Conservation (phyloP, 1,140 invertebrate genomes). For the Aphaenogaster ashmeadi region DNA sequence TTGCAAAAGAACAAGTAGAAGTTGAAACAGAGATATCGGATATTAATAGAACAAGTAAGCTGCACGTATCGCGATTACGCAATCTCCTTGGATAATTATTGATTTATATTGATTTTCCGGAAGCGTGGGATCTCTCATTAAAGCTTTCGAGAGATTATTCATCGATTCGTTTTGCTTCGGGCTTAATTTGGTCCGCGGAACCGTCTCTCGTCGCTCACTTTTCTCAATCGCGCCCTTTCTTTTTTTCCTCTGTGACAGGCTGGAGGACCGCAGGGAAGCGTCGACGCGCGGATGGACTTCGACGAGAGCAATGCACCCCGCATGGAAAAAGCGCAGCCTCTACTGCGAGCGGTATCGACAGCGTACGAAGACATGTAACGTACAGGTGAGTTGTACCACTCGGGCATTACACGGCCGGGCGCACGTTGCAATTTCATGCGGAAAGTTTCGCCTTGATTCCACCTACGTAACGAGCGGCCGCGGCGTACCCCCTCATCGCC, state of each 20-base stretch:
- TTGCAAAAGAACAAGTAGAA: neutral
- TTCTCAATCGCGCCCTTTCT: conserved; percentile 49
- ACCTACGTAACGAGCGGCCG: conserved; percentile 66
- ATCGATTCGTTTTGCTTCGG: neutral
- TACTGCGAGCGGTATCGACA: conserved; percentile 75
- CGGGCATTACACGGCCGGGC: conserved; percentile 42
- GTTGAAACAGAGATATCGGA: neutral
- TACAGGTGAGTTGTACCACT: conserved; percentile 78
- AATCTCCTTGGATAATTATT: neutral
- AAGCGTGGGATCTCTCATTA: neutral
- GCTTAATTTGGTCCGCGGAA: conserved; percentile 3
- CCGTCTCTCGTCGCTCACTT: conserved; percentile 38
- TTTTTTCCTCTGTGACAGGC: conserved; percentile 69
- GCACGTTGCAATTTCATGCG: conserved; percentile 61
- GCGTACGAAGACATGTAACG: conserved; percentile 78
- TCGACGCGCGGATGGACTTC: conserved; percentile 64
- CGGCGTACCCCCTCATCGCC: conserved; percentile 59
- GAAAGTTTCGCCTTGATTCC: conserved; percentile 65
- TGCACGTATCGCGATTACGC: neutral
- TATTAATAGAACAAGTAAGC: neutral
- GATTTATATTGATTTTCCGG: neutral
- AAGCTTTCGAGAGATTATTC: conserved; percentile 12
- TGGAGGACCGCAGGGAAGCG: conserved; percentile 17
- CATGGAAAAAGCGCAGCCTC: conserved; percentile 76
- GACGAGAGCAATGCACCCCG: conserved; percentile 72